Base-by-base conservation (phyloP, 2,888 invertebrate species). In the Aphodius sticticus region DNA sequence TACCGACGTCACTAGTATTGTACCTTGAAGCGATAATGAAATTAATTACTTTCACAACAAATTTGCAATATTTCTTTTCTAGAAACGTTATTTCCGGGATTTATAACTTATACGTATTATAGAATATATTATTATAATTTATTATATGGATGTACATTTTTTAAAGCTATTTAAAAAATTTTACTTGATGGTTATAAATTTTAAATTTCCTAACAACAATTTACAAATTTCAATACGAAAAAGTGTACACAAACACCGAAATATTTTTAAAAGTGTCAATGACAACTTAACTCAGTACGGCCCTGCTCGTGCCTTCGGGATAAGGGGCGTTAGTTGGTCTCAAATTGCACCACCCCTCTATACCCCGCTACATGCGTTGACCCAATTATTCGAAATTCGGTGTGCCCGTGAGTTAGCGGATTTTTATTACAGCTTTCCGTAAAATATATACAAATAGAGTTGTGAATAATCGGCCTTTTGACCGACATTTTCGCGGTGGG, bases 321-420 rank as follows among this genome's bases (percentile, higher is more conserved):
- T 81, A 83, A 86, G 87, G 88, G 88, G 88, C 88, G 88, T 87
- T 86, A 86, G 88, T 86, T 86, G 53, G 86, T 86, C 87, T 86
- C 84, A 83, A 84, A 84, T 86, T 85, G 85, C 84, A 85, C 86
- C 87, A 85, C 86, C 87, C 87, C 86, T 85, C 87, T 86, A 84
- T 85, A 83, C 86, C 85, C 87, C 85, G 82, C 83, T 77, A 77
- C 76, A 72, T 78, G 78, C 77, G 77, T 81, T 82, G 82, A 82
- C 82, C 82, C 79, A 82, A 76, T 79, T 82, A 77, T 35, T 69
- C 78, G 16, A 76, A 53, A 53, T 53, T 53, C 53, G 53, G 53
- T 53, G 7, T 53, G 1, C 53, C 53, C 53, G 4, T 53, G 53
- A 53, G 12, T 53, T 53, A 53, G 53, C 7, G 53, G 9, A 53